These are phyloP conservation scores for Sapajus apella DNA, from an alignment of 2,113 vertebrate genomes.

Conservation along the genomic window DNA sequence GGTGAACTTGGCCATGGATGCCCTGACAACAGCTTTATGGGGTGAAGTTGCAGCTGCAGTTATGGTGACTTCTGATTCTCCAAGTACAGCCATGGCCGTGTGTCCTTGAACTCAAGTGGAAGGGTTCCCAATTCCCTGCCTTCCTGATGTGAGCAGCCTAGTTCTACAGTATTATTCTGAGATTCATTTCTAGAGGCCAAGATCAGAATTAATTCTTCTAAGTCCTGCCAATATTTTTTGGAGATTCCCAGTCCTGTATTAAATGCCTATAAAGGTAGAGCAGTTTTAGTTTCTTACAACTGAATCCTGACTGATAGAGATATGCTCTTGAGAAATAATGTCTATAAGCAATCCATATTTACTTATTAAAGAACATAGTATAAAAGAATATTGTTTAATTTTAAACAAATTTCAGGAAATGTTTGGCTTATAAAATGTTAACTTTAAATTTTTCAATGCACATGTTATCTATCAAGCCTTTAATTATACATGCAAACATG, in stretches of 20 bases:
- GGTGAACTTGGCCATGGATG: background rate
- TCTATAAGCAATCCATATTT: conserved; percentile 24
- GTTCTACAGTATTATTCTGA: conserved; percentile 28
- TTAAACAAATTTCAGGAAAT: conserved; percentile 40
- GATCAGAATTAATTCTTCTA: background rate
- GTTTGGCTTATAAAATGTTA: conserved; percentile 62
- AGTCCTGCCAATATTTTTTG: background rate
- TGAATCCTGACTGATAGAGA: conserved; percentile 11
- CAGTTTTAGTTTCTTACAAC: background rate
- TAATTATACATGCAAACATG: conserved; percentile 61
- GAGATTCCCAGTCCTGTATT: background rate
- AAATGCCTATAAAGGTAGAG: background rate
- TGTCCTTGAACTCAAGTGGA: background rate
- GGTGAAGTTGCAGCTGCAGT: background rate
- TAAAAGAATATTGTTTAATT: conserved; percentile 25
- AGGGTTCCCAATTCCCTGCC: background rate
- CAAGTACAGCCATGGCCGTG: background rate
- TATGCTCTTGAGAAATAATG: background rate
- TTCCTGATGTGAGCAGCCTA: background rate
- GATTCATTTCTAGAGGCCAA: background rate
- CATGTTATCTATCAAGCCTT: conserved; percentile 56
- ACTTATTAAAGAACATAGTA: conserved; percentile 20
- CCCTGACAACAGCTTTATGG: background rate
- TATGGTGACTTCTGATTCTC: background rate
- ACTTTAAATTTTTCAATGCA: conserved; percentile 62